A percentile compares a stretch with the other conserved stretches of the same genome.
phyloP scores from a whole-genome alignment of 2,888 invertebrate species.

The Agrotis puta region DNA sequence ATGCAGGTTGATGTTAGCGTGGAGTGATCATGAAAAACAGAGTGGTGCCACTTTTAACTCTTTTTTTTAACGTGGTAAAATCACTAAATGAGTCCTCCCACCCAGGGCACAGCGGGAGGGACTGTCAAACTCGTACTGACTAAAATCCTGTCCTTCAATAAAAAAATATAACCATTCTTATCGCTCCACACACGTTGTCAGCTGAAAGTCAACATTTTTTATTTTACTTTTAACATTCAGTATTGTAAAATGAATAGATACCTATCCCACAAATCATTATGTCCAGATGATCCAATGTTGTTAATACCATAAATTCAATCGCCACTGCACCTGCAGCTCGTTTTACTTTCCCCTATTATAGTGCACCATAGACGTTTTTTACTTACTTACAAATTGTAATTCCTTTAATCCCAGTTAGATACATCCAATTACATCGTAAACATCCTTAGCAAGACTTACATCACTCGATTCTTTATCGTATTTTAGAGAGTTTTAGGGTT shows the following conservation, averaged over 20 bases:
- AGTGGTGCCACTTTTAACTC: not conserved
- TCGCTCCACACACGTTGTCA: not conserved
- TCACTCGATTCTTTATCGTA: constrained; percentile 56
- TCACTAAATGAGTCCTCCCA: no score
- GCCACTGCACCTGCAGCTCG: constrained; percentile 84
- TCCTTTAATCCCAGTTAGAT: constrained; percentile 89
- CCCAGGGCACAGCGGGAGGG: no score
- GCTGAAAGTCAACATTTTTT: not conserved
- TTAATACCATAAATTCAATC: constrained; percentile 79
- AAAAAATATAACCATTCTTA: not conserved
- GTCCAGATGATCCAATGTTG: constrained; percentile 67
- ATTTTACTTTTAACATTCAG: not conserved
- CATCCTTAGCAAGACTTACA: constrained; percentile 65
- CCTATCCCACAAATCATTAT: constrained; percentile 36
- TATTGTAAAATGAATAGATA: no score
- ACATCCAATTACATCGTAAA: constrained; percentile 89
- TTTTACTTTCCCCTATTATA: constrained; percentile 75
- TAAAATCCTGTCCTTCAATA: no score
- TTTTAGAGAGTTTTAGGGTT: constrained; percentile 43
- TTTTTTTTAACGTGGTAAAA: no score
- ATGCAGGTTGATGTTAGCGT: no score
- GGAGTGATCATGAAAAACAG: no score
- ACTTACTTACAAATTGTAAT: constrained; percentile 89
- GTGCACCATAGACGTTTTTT: constrained; percentile 81
- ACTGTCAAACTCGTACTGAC: no score